Evolutionary conservation across 2,113 vertebrate species (phyloP).

Genomic region (Pongo abelii): DNA sequence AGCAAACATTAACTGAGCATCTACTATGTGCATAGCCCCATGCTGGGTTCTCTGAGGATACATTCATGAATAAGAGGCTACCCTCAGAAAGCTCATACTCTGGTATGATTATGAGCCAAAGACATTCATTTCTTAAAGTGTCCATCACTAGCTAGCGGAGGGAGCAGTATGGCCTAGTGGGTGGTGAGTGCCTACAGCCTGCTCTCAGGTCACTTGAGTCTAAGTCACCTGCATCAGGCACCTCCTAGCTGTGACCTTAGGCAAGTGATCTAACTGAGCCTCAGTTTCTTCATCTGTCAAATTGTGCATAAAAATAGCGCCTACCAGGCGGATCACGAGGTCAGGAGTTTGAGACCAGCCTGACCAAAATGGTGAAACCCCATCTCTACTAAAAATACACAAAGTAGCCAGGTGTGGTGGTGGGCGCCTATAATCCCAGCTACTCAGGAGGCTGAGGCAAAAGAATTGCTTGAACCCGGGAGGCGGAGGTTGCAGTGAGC

Average conservation of each 20-base stretch:
- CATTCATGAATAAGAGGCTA: not conserved
- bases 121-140: not conserved
- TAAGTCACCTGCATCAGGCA: not conserved
- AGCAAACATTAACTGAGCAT: not conserved
- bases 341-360: no score
- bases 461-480: no score
- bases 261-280: not conserved
- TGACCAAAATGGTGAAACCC: no score
- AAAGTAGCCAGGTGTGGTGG: no score
- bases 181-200: not conserved
- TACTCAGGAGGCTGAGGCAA: no score
- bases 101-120: not conserved
- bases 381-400: no score
- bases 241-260: not conserved
- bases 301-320: not conserved
- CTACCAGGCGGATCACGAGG: not conserved
- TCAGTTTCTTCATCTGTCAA: not conserved
- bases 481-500: no score
- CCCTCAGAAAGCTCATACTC: not conserved
- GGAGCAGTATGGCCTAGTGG: not conserved
- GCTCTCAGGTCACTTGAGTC: not conserved
- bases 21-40: not conserved
- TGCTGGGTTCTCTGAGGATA: not conserved
- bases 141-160: no score
- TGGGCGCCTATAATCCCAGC: no score